These are phyloP conservation scores for Siphamia tubifer DNA, from an alignment of 2,113 vertebrate genomes.

Conservation along the genomic window DNA sequence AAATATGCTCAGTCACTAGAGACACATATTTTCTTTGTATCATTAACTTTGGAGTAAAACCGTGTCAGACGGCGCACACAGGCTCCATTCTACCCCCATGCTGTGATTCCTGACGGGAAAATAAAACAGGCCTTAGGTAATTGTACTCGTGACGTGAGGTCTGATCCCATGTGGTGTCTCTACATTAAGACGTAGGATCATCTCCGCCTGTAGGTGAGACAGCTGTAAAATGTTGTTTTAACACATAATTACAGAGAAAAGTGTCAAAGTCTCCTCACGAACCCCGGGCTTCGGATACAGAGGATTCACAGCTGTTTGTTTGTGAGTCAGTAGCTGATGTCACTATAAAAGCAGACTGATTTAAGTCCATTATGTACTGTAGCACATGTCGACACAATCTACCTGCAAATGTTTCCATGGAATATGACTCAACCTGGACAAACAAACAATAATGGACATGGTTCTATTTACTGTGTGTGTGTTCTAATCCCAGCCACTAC, in stretches of 20 bases:
- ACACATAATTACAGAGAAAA: conserved; percentile 18
- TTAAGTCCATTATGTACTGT: neutral
- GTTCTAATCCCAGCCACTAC: too few species aligned
- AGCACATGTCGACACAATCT: neutral
- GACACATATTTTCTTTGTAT: too few species aligned
- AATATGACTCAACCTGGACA: neutral
- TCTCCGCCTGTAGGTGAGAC: neutral
- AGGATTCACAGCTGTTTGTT: conserved; percentile 17
- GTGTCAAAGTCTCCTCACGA: neutral
- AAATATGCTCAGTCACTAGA: too few species aligned
- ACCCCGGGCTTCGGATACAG: neutral
- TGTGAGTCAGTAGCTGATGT: conserved; percentile 37
- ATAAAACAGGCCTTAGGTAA: conserved; percentile 4
- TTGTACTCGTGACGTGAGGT: neutral
- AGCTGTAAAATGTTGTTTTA: conserved; percentile 15
- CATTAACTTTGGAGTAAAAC: too few species aligned
- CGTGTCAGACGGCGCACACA: too few species aligned
- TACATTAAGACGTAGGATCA: neutral
- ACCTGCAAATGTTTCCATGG: neutral
- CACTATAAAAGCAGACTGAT: neutral
- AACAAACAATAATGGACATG: neutral
- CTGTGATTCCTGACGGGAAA: neutral
- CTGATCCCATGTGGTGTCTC: conserved; percentile 3
- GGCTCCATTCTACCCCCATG: neutral
- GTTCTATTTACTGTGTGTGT: neutral